A percentile compares a stretch with the other conserved stretches of the same genome.
Evolutionary conservation across 1,140 invertebrate species (phyloP).

Genomic region (Caenorhabditis remanei): DNA sequence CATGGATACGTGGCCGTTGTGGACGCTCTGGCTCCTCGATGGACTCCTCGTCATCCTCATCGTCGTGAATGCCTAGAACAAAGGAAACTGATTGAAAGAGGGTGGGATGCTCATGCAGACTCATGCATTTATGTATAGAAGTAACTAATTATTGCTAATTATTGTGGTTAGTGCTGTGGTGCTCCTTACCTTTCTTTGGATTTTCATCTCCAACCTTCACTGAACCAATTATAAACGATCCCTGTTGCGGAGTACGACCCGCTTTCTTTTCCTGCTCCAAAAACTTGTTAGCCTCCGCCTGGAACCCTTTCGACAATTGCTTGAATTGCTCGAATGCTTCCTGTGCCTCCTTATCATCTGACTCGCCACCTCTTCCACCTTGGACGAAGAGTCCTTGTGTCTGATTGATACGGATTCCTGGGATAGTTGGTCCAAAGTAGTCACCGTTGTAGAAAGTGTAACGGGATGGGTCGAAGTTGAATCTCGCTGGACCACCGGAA

Average conservation of each 20-base stretch:
- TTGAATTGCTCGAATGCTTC: constrained; percentile 57
- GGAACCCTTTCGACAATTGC: constrained; percentile 37
- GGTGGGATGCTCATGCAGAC: constrained; percentile 23
- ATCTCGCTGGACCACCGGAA: background rate
- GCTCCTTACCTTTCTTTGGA: background rate
- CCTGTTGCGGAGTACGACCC: background rate
- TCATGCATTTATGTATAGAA: background rate
- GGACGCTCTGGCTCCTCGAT: constrained; percentile 2
- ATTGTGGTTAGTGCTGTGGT: background rate
- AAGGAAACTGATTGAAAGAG: constrained; percentile 15
- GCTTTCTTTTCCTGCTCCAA: constrained; percentile 56
- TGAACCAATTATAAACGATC: constrained; percentile 30
- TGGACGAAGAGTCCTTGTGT: constrained; percentile 6
- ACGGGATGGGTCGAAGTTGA: constrained; percentile 42
- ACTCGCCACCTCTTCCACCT: background rate
- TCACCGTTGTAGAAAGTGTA: constrained; percentile 57
- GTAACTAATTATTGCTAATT: background rate
- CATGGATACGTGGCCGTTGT: constrained; percentile 1
- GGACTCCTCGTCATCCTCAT: constrained; percentile 21
- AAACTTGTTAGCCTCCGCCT: constrained; percentile 35
- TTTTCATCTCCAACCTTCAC: background rate
- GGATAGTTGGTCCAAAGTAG: constrained; percentile 56
- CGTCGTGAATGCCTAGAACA: constrained; percentile 39
- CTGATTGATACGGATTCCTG: constrained; percentile 53
- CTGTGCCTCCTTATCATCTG: constrained; percentile 3